Evolutionary conservation across 2,888 invertebrate genomes (phyloP).

Genomic region (Alloplasta piceator): DNA sequence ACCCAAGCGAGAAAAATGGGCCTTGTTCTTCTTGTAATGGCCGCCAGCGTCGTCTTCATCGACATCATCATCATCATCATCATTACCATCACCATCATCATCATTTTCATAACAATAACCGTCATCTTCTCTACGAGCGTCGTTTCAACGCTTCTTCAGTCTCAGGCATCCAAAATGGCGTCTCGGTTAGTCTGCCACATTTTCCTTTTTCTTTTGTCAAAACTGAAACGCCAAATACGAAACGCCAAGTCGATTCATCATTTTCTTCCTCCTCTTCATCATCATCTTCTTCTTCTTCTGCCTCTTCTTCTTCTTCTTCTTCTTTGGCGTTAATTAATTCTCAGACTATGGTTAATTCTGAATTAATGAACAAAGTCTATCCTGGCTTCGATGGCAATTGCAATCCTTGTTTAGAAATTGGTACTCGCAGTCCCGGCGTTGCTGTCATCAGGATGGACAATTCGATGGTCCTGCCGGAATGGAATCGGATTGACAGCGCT

Average conservation of each 20-base stretch:
- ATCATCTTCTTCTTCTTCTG: slow-evolving; percentile 12
- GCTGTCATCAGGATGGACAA: no score
- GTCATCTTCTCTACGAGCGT: slow-evolving; percentile 54
- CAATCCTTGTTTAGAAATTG: slow-evolving; percentile 65
- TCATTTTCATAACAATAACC: slow-evolving; percentile 32
- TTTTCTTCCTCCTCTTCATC: slow-evolving; percentile 7
- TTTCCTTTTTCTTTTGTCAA: background rate
- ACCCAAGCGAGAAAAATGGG: slow-evolving; percentile 41
- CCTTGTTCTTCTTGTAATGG: slow-evolving; percentile 17
- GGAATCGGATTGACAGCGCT: slow-evolving; percentile 51
- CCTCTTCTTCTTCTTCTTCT: slow-evolving; percentile 30
- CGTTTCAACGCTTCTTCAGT: slow-evolving; percentile 33
- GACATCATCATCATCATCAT: slow-evolving; percentile 13
- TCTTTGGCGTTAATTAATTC: slow-evolving; percentile 12
- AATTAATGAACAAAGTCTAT: slow-evolving; percentile 28
- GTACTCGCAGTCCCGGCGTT: slow-evolving; percentile 13
- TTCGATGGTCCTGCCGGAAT: background rate
- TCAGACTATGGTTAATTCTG: slow-evolving; percentile 17
- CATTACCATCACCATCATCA: slow-evolving; percentile 30
- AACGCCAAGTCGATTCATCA: background rate
- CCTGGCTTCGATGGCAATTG: slow-evolving; percentile 62
- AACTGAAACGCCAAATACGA: background rate
- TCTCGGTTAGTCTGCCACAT: slow-evolving; percentile 1
- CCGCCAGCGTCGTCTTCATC: slow-evolving; percentile 4
- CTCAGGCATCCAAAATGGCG: background rate